phyloP scores from a whole-genome alignment of 1,140 invertebrate species.

The Apolygus lucorum region DNA sequence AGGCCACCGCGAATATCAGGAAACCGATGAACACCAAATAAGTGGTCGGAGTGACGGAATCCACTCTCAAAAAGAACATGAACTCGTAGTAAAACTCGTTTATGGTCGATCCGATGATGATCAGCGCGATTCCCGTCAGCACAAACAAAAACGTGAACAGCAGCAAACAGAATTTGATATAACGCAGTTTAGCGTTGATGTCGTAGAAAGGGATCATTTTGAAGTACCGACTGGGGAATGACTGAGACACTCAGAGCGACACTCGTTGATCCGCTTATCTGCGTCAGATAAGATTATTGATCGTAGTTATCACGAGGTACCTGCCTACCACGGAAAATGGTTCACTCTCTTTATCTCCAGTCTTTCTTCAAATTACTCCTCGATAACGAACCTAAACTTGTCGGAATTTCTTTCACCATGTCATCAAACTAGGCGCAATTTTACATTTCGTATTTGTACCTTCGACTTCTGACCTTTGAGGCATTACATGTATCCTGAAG shows the following conservation, averaged over 20 bases:
- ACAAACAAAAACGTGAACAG: conserved; percentile 2
- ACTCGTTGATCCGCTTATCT: background rate
- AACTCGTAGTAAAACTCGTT: background rate
- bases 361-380: too few species aligned
- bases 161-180: conserved; percentile 1
- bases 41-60: background rate
- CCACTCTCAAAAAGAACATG: background rate
- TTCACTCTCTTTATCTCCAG: too few species aligned
- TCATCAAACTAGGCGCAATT: too few species aligned
- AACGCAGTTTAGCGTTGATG: background rate
- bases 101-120: background rate
- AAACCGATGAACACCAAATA: background rate
- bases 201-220: background rate
- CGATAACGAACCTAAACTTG: too few species aligned
- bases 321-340: too few species aligned
- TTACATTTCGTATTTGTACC: too few species aligned
- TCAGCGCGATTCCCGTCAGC: background rate
- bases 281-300: conserved; percentile 6
- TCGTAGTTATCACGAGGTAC: background rate
- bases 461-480: too few species aligned
- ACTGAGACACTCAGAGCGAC: background rate
- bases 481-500: too few species aligned
- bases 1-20: background rate
- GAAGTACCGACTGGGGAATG: background rate
- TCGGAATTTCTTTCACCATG: too few species aligned